Evolutionary conservation across 1,140 invertebrate species (phyloP), one percentile per base, ranked within the genome.

Genomic region (Euwallacea similis): DNA sequence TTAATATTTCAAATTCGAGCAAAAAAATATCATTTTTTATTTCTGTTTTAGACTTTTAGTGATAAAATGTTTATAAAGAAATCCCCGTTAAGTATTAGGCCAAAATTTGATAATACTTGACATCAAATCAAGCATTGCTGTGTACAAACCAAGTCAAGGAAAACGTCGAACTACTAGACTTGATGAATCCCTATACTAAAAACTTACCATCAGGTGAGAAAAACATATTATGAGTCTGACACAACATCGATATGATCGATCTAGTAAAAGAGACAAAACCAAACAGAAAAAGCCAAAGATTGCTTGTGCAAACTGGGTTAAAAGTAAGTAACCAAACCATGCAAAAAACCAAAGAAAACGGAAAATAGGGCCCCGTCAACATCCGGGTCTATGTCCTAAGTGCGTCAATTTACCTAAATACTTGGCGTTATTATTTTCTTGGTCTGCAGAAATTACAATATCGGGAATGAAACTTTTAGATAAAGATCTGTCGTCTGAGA

Each of bases 361-460:
- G 78, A 78, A 79, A 77, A 78, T 79, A 78, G 79, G 79, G 79
- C 76, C 76, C 77, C 71, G 68, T 72, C 72, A 70, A 69, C 16
- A 13, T 66, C 44, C 59, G 71, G 69, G 64, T 73, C 69, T 73
- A 60, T 15, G n/a, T 56, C 44, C 33, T 43, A 70, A 70, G 53
- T 69, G 63, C 54, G 33, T 50, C 50, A 63, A 76, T 64, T 78
- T 76, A 78, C 77, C 77, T 75, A 78, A 71, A 54, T 61, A 21
- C 41, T 70, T 42, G 53, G 53, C 7, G 44, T 64, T 71, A 65
- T 71, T 71, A 64, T 71, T 71, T 59, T 71, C 54, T 56, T 71
- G 42, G 21, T 71, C 67, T 55, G 50, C 58, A 4, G 67, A 69
- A 50, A 69, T 69, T 9, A 69, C 47, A n/a, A 69, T 69, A 69